phyloP scores from a whole-genome alignment of 2,888 invertebrate genomes.

The Corbicula japonica region DNA sequence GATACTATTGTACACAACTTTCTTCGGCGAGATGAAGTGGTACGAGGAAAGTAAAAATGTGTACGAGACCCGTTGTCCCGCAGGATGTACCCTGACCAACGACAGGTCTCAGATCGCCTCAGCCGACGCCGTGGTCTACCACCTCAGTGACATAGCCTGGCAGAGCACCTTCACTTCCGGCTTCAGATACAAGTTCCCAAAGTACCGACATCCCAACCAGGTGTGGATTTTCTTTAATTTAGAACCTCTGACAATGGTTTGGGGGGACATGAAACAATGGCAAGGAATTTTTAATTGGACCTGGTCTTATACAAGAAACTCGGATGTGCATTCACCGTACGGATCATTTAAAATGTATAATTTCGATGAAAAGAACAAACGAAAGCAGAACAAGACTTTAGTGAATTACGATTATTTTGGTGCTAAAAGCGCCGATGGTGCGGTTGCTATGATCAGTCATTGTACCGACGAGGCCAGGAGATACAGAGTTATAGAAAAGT shows the following conservation, averaged over 20 bases:
- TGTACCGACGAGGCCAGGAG: constrained; percentile 47
- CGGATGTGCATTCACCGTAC: constrained; percentile 43
- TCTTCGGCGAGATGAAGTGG: constrained; percentile 49
- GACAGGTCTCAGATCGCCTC: constrained; percentile 30
- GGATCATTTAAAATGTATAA: constrained; percentile 7
- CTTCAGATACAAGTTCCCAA: constrained; percentile 20
- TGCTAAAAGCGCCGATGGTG: constrained; percentile 12
- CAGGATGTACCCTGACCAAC: constrained; percentile 30
- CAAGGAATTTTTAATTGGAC: constrained; percentile 56
- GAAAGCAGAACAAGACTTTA: background rate
- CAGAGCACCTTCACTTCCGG: constrained; percentile 9
- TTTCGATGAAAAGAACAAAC: constrained; percentile 1
- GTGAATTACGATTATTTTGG: constrained; percentile 14
- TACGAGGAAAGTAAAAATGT: constrained; percentile 39
- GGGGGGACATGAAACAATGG: constrained; percentile 35
- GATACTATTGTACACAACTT: constrained; percentile 47
- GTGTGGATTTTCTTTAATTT: constrained; percentile 44
- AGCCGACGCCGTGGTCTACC: constrained; percentile 47
- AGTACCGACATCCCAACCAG: constrained; percentile 34
- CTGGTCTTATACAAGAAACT: constrained; percentile 25
- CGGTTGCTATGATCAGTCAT: constrained; percentile 45
- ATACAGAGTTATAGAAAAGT: constrained; percentile 37
- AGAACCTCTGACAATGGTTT: constrained; percentile 45
- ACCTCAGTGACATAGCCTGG: constrained; percentile 46
- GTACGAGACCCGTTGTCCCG: constrained; percentile 1